Conservation (phyloP, 2,113 vertebrate genomes). For the Bufo gargarizans region DNA sequence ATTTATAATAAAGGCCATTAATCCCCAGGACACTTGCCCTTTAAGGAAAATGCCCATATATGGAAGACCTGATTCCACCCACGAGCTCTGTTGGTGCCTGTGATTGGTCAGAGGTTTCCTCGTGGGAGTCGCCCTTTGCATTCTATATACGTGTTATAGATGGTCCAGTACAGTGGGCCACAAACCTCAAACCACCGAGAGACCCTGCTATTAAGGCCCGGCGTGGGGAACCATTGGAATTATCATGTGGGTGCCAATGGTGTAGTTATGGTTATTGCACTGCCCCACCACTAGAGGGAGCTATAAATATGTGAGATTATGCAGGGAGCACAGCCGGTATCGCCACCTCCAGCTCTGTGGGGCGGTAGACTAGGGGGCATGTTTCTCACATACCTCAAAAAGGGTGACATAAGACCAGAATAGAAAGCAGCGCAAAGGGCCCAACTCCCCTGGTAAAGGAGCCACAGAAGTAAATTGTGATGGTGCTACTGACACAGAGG, state of each 20-base stretch:
- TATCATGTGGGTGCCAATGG: too few relatives aligned
- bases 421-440: too few relatives aligned
- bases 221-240: too few relatives aligned
- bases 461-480: too few relatives aligned
- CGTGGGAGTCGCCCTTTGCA: background rate
- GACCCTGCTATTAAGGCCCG: too few relatives aligned
- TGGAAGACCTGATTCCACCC: background rate
- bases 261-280: too few relatives aligned
- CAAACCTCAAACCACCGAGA: background rate
- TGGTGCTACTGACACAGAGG: too few relatives aligned
- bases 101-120: background rate
- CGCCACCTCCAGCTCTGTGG: too few relatives aligned
- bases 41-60: background rate
- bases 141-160: background rate
- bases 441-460: too few relatives aligned
- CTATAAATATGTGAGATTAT: background rate
- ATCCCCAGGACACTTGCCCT: background rate
- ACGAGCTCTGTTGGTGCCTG: background rate
- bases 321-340: background rate
- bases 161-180: background rate
- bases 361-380: too few relatives aligned
- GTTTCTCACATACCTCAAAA: too few relatives aligned
- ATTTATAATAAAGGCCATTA: background rate
- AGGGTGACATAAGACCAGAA: too few relatives aligned
- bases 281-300: background rate